Evolutionary conservation across 2,797 vertebrate genomes (phyloP).

Genomic region (Mormyrus hasselquistii): DNA sequence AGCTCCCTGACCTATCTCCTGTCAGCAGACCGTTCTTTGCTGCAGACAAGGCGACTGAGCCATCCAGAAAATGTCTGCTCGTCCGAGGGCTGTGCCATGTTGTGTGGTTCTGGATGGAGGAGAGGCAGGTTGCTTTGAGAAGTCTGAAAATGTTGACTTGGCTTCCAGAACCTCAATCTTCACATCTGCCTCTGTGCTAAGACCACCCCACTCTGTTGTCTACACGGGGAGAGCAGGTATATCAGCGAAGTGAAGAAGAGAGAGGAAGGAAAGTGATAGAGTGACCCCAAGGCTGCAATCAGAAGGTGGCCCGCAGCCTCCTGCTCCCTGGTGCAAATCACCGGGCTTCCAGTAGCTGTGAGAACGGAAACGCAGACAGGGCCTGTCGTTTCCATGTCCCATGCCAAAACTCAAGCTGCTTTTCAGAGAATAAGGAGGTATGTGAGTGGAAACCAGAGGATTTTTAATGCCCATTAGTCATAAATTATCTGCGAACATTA

Average conservation of each 20-base stretch:
- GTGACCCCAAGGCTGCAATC: not conserved
- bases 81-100: not conserved
- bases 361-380: not conserved
- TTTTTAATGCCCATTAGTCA: not conserved
- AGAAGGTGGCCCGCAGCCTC: not conserved
- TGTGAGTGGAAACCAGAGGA: not conserved
- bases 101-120: not conserved
- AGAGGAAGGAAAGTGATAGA: not conserved
- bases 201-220: not conserved
- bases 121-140: not conserved
- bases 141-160: not conserved
- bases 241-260: not conserved
- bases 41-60: not conserved
- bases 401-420: not conserved
- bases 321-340: constrained; percentile 3
- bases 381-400: not conserved
- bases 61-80: not conserved
- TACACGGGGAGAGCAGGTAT: not conserved
- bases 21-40: not conserved
- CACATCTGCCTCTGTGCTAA: not conserved
- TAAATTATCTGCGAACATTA: not conserved
- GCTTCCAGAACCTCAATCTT: not conserved
- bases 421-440: not conserved
- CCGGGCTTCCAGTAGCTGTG: not conserved
- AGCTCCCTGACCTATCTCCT: not conserved